Conservation (phyloP, 2,888 invertebrate genomes). For the Dendrolimus pini region DNA sequence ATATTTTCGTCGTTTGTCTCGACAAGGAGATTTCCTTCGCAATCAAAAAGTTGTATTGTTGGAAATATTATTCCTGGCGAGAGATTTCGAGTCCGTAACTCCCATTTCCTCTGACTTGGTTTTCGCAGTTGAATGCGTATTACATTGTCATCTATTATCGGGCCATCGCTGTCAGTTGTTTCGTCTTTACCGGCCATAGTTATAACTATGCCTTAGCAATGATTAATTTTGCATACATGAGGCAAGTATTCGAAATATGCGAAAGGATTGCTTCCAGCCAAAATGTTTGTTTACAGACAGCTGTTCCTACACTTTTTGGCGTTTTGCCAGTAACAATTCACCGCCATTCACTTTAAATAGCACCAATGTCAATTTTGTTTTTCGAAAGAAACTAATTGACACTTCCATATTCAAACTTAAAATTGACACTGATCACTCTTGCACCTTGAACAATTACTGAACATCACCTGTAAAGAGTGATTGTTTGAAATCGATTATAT, state of each 20-base stretch:
- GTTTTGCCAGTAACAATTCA: conserved; percentile 54
- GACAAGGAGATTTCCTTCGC: conserved; percentile 77
- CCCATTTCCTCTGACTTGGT: conserved; percentile 79
- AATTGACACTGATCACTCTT: conserved; percentile 36
- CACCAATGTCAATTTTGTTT: conserved; percentile 74
- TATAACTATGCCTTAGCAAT: conserved; percentile 24
- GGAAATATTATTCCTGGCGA: conserved; percentile 78
- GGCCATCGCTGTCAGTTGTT: conserved; percentile 61
- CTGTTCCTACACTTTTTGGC: conserved; percentile 60
- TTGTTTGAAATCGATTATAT: conserved; percentile 54
- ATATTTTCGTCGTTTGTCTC: conserved; percentile 77
- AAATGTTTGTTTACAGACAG: conserved; percentile 73
- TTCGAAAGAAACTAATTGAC: conserved; percentile 42
- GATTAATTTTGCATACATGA: conserved; percentile 12
- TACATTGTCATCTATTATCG: conserved; percentile 71
- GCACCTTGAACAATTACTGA: conserved; percentile 52
- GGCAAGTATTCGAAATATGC: conserved; percentile 26
- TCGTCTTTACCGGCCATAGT: conserved; percentile 51
- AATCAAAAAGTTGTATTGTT: conserved; percentile 79
- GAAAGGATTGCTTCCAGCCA: conserved; percentile 37
- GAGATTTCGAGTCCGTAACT: conserved; percentile 78
- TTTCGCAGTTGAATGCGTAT: conserved; percentile 79
- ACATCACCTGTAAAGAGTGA: conserved; percentile 46
- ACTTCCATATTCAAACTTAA: conserved; percentile 21
- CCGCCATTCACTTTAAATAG: conserved; percentile 63